Evolutionary conservation across 2,888 invertebrate genomes (phyloP).

Genomic region (Aporophyla lueneburgensis): DNA sequence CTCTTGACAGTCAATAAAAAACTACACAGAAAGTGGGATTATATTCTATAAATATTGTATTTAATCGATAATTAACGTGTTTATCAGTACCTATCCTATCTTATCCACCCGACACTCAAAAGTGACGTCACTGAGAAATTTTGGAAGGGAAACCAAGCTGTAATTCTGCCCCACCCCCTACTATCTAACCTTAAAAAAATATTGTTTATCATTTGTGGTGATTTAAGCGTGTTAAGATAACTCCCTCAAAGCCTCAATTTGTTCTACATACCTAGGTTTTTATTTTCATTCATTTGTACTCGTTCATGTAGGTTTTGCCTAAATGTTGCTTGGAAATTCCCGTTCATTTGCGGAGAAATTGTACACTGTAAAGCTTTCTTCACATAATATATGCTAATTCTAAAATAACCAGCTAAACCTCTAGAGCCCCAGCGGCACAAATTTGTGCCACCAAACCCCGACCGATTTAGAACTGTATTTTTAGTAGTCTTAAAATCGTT

Average conservation of each 20-base stretch:
- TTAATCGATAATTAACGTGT: constrained; percentile 8
- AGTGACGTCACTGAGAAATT: not conserved
- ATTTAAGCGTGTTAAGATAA: not conserved
- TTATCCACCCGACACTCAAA: constrained; percentile 16
- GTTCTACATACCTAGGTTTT: not conserved
- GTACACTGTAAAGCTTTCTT: not conserved
- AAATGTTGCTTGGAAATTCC: not conserved
- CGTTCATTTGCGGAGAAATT: not conserved
- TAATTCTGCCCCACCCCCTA: not conserved
- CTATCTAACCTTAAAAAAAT: not conserved
- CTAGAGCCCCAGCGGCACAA: no score
- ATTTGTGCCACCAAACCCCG: no score
- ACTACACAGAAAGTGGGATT: not conserved
- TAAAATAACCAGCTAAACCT: not conserved
- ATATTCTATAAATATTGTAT: not conserved
- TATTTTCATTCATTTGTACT: not conserved
- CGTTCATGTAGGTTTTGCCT: no score
- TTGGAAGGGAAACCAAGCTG: not conserved
- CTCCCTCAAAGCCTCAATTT: not conserved
- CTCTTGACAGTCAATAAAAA: not conserved
- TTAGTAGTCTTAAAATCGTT: no score
- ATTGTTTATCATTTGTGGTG: not conserved
- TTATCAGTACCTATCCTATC: constrained; percentile 29
- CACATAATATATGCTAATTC: not conserved
- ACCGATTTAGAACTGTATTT: no score